These are phyloP conservation scores for Noctua janthe DNA, from an alignment of 2,888 invertebrate genomes.

Conservation along the genomic window DNA sequence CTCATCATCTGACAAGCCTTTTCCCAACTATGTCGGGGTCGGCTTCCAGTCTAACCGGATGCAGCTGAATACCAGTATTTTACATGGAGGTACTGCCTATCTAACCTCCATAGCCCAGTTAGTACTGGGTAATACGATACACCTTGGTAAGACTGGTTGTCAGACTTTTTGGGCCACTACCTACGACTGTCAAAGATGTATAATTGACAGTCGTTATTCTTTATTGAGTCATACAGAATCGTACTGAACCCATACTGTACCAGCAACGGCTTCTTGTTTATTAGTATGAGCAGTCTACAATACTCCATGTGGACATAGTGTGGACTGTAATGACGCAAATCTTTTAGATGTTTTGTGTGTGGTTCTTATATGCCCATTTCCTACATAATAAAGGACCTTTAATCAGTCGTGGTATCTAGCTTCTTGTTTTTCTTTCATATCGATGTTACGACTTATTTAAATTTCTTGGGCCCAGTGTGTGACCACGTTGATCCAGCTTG, in stretches of 20 bases:
- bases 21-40: no score
- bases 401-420: background rate
- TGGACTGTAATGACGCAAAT: background rate
- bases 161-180: no score
- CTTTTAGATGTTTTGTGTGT: background rate
- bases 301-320: background rate
- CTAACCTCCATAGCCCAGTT: no score
- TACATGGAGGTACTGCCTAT: no score
- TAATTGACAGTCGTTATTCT: no score
- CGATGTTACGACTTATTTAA: background rate
- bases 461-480: background rate
- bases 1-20: no score
- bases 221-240: background rate
- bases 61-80: no score
- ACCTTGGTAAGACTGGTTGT: no score
- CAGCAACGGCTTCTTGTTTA: background rate
- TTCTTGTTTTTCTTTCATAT: background rate
- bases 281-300: background rate
- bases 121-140: no score
- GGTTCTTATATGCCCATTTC: background rate
- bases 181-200: no score
- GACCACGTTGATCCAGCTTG: background rate
- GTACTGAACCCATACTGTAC: background rate
- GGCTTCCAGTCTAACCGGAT: no score
- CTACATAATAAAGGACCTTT: background rate